A percentile compares a stretch with the other conserved stretches of the same genome.
Evolutionary conservation across 2,113 vertebrate genomes (phyloP).

Genomic region (Triplophysa dalaica): DNA sequence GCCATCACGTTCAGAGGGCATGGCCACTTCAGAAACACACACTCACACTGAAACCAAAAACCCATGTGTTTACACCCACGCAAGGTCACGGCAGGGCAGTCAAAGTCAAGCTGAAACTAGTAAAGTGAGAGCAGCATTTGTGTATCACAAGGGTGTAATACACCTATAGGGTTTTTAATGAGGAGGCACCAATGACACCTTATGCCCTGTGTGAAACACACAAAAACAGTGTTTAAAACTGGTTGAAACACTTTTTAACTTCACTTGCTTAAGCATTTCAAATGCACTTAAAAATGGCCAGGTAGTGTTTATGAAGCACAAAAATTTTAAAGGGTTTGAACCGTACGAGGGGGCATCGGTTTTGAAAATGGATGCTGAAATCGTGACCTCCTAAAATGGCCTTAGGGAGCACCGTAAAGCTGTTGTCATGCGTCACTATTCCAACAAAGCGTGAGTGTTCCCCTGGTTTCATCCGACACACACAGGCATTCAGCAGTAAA

Average conservation of each 20-base stretch:
- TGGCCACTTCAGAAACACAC: constrained; percentile 25
- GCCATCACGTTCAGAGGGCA: constrained; percentile 18
- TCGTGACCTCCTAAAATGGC: constrained; percentile 41
- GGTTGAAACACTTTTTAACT: no score
- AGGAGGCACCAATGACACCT: no score
- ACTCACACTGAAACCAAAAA: neutral
- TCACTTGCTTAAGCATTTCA: no score
- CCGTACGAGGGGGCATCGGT: constrained; percentile 1
- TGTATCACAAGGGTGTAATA: neutral
- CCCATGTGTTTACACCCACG: constrained; percentile 22
- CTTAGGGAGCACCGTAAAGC: constrained; percentile 35
- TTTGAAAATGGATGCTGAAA: constrained; percentile 17
- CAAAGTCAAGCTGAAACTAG: constrained; percentile 5
- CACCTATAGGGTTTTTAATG: no score
- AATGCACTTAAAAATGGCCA: no score
- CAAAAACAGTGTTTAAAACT: no score
- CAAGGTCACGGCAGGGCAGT: constrained; percentile 3
- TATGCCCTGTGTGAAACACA: no score
- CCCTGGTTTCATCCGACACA: constrained; percentile 11
- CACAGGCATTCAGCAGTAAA: constrained; percentile 28
- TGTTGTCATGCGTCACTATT: constrained; percentile 39
- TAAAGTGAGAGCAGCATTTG: neutral
- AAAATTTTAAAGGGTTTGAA: neutral
- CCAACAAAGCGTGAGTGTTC: constrained; percentile 45
- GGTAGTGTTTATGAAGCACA: neutral